A percentile compares a stretch with the other conserved stretches of the same genome.
Conservation (phyloP, 2,113 vertebrate species). For the Columba livia region DNA sequence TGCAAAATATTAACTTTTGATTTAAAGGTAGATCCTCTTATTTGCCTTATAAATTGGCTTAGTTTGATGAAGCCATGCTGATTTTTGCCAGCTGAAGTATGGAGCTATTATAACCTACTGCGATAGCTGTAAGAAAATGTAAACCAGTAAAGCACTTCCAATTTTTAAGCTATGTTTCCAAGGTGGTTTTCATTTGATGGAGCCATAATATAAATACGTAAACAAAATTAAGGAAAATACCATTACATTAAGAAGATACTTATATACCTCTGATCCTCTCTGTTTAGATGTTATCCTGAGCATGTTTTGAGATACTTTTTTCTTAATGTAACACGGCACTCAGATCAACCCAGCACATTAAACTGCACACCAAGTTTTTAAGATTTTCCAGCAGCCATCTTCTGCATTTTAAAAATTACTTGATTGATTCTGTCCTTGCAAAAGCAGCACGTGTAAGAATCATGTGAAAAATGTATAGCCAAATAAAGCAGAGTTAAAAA, state of each 20-base stretch:
- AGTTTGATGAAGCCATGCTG: neutral
- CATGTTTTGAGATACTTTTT: neutral
- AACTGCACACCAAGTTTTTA: neutral
- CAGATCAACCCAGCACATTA: neutral
- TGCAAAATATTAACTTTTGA: neutral
- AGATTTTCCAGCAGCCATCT: neutral
- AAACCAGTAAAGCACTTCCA: neutral
- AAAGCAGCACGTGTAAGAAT: neutral
- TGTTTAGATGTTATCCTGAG: neutral
- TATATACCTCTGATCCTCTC: neutral
- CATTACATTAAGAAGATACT: neutral
- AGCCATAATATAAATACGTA: slow-evolving; percentile 43
- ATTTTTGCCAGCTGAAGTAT: neutral
- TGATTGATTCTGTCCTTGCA: neutral
- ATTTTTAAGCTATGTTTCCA: slow-evolving; percentile 39
- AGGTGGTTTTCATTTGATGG: slow-evolving; percentile 30
- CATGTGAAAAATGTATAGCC: rapidly evolving
- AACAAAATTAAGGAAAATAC: slow-evolving; percentile 44
- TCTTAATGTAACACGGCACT: neutral
- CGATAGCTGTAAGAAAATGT: neutral
- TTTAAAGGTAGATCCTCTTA: neutral
- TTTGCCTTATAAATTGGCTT: neutral
- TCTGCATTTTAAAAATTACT: neutral
- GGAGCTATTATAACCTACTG: neutral
- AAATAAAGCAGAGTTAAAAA: neutral